These are phyloP conservation scores for Andrena chrysosceles DNA, from an alignment of 2,888 invertebrate species.

Conservation along the genomic window DNA sequence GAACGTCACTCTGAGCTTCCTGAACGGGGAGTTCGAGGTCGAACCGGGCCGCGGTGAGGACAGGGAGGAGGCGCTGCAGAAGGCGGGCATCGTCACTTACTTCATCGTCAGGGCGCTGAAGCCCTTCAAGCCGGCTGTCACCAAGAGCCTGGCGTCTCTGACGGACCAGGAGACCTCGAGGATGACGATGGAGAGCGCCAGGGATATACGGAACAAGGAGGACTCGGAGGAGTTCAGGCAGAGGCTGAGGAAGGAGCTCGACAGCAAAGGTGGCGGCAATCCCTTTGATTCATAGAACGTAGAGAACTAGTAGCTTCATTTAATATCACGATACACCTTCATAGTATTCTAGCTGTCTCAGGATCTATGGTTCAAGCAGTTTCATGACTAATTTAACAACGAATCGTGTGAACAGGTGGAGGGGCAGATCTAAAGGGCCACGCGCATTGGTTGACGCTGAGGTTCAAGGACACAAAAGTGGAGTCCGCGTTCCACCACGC, in stretches of 20 bases:
- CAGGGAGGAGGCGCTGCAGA: conserved; percentile 95
- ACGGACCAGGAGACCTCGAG: conserved; percentile 77
- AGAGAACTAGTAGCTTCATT: background rate
- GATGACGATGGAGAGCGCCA: conserved; percentile 71
- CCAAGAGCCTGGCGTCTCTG: conserved; percentile 80
- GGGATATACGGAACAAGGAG: conserved; percentile 77
- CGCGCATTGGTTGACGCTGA: conserved; percentile 88
- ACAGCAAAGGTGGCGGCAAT: conserved; percentile 89
- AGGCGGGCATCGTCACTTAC: conserved; percentile 95
- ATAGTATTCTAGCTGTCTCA: too few species aligned
- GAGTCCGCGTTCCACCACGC: conserved; percentile 89
- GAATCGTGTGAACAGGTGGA: conserved; percentile 81
- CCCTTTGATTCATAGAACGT: background rate
- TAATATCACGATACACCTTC: too few species aligned
- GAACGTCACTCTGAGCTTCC: conserved; percentile 94
- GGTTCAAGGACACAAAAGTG: conserved; percentile 88
- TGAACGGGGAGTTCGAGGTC: conserved; percentile 96
- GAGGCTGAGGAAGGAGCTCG: conserved; percentile 92
- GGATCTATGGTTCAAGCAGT: too few species aligned
- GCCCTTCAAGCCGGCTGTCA: conserved; percentile 86
- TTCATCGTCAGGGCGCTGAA: conserved; percentile 95
- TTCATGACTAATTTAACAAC: background rate
- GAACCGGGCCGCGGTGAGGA: conserved; percentile 96
- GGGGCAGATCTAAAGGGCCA: conserved; percentile 88
- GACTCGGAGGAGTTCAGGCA: conserved; percentile 93